These are phyloP conservation scores for Podarcis muralis DNA, from an alignment of 2,113 vertebrate species.

Conservation along the genomic window DNA sequence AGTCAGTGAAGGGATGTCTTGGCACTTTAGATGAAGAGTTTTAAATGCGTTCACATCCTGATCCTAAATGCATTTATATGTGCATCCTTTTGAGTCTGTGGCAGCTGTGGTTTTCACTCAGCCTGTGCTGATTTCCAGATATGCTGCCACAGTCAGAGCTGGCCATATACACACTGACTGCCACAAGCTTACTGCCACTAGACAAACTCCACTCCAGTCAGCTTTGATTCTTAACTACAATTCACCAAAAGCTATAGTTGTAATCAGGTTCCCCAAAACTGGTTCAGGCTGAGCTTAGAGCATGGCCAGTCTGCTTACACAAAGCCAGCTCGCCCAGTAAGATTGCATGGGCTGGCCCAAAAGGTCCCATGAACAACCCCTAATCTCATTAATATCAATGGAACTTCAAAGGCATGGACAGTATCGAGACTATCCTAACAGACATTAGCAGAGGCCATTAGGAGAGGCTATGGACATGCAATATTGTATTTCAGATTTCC, in stretches of 20 bases:
- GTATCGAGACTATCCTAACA: no score
- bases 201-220: not conserved
- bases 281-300: not conserved
- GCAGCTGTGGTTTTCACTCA: conserved; percentile 12
- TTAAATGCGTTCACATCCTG: not conserved
- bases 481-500: no score
- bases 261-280: not conserved
- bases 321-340: not conserved
- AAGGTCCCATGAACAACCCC: not conserved
- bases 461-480: no score
- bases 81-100: not conserved
- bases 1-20: not conserved
- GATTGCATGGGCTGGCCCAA: not conserved
- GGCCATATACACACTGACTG: not conserved
- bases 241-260: not conserved
- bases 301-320: not conserved
- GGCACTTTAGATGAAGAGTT: not conserved
- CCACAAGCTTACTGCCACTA: not conserved
- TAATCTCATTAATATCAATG: not conserved
- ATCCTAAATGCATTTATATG: conserved; percentile 12
- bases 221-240: not conserved
- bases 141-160: not conserved
- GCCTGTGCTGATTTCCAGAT: not conserved
- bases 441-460: no score
- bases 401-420: not conserved